Conservation (phyloP, 2,888 invertebrate genomes). For the Sepiola atlantica region DNA sequence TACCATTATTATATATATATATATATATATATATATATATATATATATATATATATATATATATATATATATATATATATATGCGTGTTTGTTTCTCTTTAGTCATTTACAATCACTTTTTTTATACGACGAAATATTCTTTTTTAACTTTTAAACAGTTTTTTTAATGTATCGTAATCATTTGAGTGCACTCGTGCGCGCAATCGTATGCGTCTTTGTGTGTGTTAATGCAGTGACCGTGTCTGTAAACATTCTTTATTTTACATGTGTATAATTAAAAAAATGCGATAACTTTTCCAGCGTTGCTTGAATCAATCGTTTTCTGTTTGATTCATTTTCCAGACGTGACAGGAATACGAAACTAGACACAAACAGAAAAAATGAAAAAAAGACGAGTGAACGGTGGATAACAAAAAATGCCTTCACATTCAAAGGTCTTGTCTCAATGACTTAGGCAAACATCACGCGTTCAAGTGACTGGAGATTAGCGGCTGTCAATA, state of each 20-base stretch:
- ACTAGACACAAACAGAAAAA: background rate
- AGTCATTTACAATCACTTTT: too few species aligned
- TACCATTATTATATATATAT: conserved; percentile 32
- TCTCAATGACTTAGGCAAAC: background rate
- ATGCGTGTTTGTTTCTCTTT: too few species aligned
- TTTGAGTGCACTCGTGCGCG: too few species aligned
- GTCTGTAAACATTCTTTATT: too few species aligned
- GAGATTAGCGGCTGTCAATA: background rate
- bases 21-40: conserved; percentile 32
- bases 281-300: background rate
- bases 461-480: conserved; percentile 20
- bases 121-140: too few species aligned
- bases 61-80: too few species aligned
- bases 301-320: background rate
- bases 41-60: background rate
- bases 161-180: too few species aligned
- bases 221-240: too few species aligned
- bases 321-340: background rate
- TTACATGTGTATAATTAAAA: too few species aligned
- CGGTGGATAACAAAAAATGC: background rate
- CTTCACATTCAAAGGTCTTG: background rate
- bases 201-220: too few species aligned
- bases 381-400: background rate
- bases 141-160: too few species aligned
- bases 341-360: background rate